These are phyloP conservation scores for Melanotaenia trifasciata DNA, from an alignment of 2,797 vertebrate species.

Conservation along the genomic window DNA sequence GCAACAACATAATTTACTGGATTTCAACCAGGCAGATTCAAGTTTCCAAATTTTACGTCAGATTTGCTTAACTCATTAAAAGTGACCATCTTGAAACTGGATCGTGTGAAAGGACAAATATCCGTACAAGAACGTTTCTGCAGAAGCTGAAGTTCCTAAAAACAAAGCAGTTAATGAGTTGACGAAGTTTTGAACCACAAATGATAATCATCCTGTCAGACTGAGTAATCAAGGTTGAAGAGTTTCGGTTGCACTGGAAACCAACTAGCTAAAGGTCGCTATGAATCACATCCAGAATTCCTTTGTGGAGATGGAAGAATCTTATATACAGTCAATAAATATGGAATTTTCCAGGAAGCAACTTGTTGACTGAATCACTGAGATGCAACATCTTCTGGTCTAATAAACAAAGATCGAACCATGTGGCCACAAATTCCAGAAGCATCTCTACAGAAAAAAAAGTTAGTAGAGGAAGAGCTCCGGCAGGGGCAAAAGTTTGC, in stretches of 20 bases:
- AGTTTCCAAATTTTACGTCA: neutral
- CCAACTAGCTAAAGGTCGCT: neutral
- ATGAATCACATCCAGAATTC: conserved; percentile 1
- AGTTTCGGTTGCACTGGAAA: rapidly evolving
- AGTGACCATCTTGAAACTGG: no score
- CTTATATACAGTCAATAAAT: neutral
- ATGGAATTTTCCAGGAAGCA: no score
- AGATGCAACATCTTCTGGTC: neutral
- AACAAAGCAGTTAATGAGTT: neutral
- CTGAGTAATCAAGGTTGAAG: neutral
- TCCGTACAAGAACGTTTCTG: neutral
- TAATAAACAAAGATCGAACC: neutral
- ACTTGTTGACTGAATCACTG: neutral
- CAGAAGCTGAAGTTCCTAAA: neutral
- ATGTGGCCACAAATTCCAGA: neutral
- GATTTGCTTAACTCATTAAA: neutral
- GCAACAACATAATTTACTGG: no score
- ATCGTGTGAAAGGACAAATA: neutral
- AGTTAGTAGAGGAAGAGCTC: neutral
- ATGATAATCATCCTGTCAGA: neutral
- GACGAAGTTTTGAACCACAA: neutral
- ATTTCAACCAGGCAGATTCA: no score
- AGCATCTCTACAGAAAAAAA: neutral
- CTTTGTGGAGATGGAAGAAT: neutral
- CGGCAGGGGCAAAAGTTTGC: no score